Base-by-base conservation (phyloP, 1,140 invertebrate genomes). In the Hylaeus volcanicus region DNA sequence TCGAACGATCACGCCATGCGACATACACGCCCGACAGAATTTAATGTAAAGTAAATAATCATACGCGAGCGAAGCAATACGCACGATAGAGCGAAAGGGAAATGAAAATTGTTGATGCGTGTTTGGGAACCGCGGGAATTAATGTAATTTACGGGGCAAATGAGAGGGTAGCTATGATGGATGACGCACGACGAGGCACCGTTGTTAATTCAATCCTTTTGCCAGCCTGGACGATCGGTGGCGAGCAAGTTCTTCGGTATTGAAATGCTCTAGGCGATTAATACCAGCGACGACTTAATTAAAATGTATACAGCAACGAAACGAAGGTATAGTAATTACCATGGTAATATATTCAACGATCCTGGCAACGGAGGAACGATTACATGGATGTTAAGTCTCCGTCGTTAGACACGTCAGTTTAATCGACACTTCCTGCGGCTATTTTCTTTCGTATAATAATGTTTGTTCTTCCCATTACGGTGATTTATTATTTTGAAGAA, bases 191-290 rank as follows among this genome's bases (percentile, higher is more conserved):
- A 41, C 53, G 51, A 9, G 53, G 53, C 12, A 73, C 66, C 72
- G 73, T 79, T 53, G 66, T 72, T 48, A 68, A 85, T 85, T 85
- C 74, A 86, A 86, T 77, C 72, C 80, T 26, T 74, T 82, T 75
- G 48, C 26, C 48, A 53, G 48, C 48, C 3, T n/a, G 45, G 48
- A 58, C 37, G 76, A 71, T 51, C 37, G 12, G 45, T 26, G 39
- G 12, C 26, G 26, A 26, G 26, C 14, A 69, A 39, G 58, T 26
- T 15, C 39, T 45, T 56, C 5, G 53, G 41, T 73, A 76, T 41
- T 26, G 69, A 56, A 65, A 65, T 4, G 63, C 43, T 58, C 58
- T 11, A 14, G 43, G 51, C 68, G 70, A 55, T 65, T 77, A 77
- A 79, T 81, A 48, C n/a, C 56, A 26, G 58, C 39, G 12, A 81